phyloP scores from a whole-genome alignment of 1,140 invertebrate genomes.

The Drosophila pallidifrons region DNA sequence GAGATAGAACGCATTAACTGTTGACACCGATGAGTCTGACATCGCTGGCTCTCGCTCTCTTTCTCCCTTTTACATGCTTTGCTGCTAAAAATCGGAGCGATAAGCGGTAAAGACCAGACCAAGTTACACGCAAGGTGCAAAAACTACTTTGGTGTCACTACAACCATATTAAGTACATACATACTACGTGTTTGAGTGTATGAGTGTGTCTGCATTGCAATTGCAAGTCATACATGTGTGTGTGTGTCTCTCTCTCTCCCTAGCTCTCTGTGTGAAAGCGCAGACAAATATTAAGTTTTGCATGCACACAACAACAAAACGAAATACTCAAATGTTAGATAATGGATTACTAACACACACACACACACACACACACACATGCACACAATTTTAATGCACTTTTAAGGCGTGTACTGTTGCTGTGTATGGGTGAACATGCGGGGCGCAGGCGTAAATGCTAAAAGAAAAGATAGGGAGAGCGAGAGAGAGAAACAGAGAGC shows the following conservation, averaged over 20 bases:
- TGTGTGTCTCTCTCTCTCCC: neutral
- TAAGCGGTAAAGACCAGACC: constrained; percentile 54
- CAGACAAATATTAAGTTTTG: constrained; percentile 9
- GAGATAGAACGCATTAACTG: constrained; percentile 8
- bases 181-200: neutral
- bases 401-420: constrained; percentile 35
- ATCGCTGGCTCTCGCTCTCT: neutral
- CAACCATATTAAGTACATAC: constrained; percentile 5
- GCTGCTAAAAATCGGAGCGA: constrained; percentile 46
- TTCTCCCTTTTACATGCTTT: constrained; percentile 5
- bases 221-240: neutral
- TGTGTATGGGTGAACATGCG: constrained; percentile 11
- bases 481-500: neutral
- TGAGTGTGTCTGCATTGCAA: constrained; percentile 1
- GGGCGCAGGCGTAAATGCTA: constrained; percentile 28
- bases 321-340: constrained; percentile 31
- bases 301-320: neutral
- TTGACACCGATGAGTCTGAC: constrained; percentile 28
- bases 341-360: constrained; percentile 31
- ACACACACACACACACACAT: neutral
- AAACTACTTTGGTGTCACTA: constrained; percentile 27
- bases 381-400: constrained; percentile 7
- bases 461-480: constrained; percentile 21
- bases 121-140: constrained; percentile 12
- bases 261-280: constrained; percentile 27